Conservation (phyloP, 2,113 vertebrate species). For the Bubo scandiacus region DNA sequence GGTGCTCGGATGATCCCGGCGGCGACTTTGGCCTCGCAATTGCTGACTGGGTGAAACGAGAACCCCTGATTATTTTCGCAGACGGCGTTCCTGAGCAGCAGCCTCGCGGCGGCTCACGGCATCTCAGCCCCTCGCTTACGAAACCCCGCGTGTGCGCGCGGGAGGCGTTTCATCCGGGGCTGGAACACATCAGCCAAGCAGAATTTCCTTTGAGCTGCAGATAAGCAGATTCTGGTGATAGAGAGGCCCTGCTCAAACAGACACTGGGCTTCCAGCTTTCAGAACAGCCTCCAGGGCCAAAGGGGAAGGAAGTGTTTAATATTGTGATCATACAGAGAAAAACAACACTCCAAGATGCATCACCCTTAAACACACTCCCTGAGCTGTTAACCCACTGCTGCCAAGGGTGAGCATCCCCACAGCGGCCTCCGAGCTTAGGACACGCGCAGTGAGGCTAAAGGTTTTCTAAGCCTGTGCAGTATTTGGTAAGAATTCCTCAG, state of each 20-base stretch:
- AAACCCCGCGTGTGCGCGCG: neutral
- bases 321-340: neutral
- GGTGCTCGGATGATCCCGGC: neutral
- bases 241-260: neutral
- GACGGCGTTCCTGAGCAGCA: neutral
- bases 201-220: constrained; percentile 33
- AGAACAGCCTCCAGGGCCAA: neutral
- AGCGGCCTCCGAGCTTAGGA: neutral
- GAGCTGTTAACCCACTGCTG: neutral
- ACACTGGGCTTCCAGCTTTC: neutral
- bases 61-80: neutral
- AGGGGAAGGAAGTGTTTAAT: constrained; percentile 36
- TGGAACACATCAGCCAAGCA: neutral
- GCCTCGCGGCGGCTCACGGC: neutral
- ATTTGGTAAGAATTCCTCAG: neutral
- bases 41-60: neutral
- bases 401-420: neutral
- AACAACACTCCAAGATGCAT: neutral
- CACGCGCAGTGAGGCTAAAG: rapidly evolving
- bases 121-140: neutral
- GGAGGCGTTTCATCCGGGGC: neutral
- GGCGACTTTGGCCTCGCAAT: neutral
- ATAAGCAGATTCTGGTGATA: constrained; percentile 33
- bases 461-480: rapidly evolving
- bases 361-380: rapidly evolving